Percentiles rank a stretch among this genome's conserved stretches.
Conservation (phyloP, 2,888 invertebrate genomes). For the Dynastes tityus region DNA sequence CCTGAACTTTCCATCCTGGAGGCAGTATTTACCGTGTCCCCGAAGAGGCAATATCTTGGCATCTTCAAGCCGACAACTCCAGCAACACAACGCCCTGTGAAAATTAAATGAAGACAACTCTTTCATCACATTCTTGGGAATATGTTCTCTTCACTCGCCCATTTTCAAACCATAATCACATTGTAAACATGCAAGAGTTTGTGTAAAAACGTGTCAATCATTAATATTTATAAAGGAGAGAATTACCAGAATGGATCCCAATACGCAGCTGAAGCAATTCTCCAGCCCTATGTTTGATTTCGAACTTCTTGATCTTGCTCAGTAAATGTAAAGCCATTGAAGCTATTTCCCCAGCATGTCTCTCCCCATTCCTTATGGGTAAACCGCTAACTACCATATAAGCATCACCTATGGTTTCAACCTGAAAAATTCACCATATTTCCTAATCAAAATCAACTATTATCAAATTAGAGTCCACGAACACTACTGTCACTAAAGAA, state of each 20-base stretch:
- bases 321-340: conserved; percentile 84
- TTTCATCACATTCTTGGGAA: no score
- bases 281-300: conserved; percentile 79
- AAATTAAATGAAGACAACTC: background rate
- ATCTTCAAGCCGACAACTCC: conserved; percentile 89
- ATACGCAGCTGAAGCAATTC: conserved; percentile 82
- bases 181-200: no score
- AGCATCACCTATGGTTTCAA: conserved; percentile 88
- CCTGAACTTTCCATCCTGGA: conserved; percentile 87
- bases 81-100: conserved; percentile 82
- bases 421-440: conserved; percentile 68
- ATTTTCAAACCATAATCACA: no score
- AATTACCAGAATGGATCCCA: conserved; percentile 78
- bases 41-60: conserved; percentile 89
- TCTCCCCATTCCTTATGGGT: conserved; percentile 81
- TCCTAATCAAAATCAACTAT: background rate
- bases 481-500: no score
- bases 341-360: conserved; percentile 86
- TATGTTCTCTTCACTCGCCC: no score
- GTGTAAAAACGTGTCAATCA: no score
- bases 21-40: conserved; percentile 88
- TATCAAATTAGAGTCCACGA: no score
- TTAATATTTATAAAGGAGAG: no score
- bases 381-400: conserved; percentile 88
- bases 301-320: conserved; percentile 80